These are phyloP conservation scores for Sinohyriopsis cumingii DNA, from an alignment of 2,888 invertebrate genomes.

Conservation along the genomic window DNA sequence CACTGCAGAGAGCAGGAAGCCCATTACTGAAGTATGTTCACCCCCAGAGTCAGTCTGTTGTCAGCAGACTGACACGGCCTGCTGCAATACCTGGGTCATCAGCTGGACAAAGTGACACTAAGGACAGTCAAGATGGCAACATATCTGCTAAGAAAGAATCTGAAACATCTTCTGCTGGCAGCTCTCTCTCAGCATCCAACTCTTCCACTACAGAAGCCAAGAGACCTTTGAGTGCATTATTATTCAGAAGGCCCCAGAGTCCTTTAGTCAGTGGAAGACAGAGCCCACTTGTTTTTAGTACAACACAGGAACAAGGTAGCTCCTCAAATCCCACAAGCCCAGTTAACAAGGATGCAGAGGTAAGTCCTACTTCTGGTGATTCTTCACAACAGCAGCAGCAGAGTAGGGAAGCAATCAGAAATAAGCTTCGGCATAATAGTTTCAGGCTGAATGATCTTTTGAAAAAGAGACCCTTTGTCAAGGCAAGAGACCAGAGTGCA, in stretches of 20 bases:
- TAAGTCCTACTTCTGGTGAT: too few species aligned
- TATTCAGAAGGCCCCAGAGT: conserved; percentile 31
- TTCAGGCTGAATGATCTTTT: conserved; percentile 36
- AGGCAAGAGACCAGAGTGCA: conserved; percentile 4
- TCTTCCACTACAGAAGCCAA: too few species aligned
- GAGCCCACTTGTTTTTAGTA: too few species aligned
- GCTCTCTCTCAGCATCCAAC: too few species aligned
- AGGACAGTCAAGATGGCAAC: conserved; percentile 11
- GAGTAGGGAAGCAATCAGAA: conserved; percentile 25
- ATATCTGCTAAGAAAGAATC: neutral
- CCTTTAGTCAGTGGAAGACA: conserved; percentile 8
- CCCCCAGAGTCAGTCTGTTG: conserved; percentile 30
- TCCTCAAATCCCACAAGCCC: conserved; percentile 24
- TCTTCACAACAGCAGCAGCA: too few species aligned
- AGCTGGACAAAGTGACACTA: conserved; percentile 2
- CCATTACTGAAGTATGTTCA: conserved; percentile 32
- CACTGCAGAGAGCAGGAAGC: conserved; percentile 38
- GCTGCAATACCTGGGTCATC: neutral
- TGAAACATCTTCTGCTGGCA: too few species aligned
- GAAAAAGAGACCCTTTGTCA: conserved; percentile 28
- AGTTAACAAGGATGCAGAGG: neutral
- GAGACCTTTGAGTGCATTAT: conserved; percentile 16
- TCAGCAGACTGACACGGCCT: conserved; percentile 21
- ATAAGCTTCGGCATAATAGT: conserved; percentile 34
- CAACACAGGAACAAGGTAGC: neutral